A percentile compares a stretch with the other conserved stretches of the same genome.
Conservation (phyloP, 2,888 invertebrate species). For the Eupithecia exiguata region DNA sequence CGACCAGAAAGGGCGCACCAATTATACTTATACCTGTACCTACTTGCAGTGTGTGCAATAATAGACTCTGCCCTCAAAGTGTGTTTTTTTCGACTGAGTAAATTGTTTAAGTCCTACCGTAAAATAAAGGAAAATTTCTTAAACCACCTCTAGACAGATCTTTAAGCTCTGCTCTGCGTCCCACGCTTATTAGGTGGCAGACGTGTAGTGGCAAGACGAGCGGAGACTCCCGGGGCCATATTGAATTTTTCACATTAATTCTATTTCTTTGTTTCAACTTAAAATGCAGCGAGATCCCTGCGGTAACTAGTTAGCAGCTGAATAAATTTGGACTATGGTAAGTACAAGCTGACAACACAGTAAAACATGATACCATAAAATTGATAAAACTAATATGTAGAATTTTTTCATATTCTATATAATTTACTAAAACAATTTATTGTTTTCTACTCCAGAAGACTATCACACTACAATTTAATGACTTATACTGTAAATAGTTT, state of each 20-base stretch:
- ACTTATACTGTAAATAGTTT: neutral
- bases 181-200: slow-evolving; percentile 64
- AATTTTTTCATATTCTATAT: neutral
- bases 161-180: slow-evolving; percentile 14
- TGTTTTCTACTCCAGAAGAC: no score
- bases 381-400: neutral
- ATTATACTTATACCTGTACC: neutral
- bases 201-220: slow-evolving; percentile 61
- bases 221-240: slow-evolving; percentile 59
- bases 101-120: neutral
- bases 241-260: slow-evolving; percentile 62
- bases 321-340: slow-evolving; percentile 18
- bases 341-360: neutral
- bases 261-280: slow-evolving; percentile 49
- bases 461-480: no score
- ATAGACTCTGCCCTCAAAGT: neutral
- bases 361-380: neutral
- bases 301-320: slow-evolving; percentile 34
- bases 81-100: neutral
- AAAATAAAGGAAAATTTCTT: neutral
- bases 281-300: slow-evolving; percentile 37
- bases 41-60: neutral
- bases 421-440: no score
- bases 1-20: neutral
- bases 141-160: slow-evolving; percentile 9